A percentile compares a stretch with the other conserved stretches of the same genome.
Evolutionary conservation across 2,113 vertebrate species (phyloP).

Genomic region (Grammomys dolichurus): DNA sequence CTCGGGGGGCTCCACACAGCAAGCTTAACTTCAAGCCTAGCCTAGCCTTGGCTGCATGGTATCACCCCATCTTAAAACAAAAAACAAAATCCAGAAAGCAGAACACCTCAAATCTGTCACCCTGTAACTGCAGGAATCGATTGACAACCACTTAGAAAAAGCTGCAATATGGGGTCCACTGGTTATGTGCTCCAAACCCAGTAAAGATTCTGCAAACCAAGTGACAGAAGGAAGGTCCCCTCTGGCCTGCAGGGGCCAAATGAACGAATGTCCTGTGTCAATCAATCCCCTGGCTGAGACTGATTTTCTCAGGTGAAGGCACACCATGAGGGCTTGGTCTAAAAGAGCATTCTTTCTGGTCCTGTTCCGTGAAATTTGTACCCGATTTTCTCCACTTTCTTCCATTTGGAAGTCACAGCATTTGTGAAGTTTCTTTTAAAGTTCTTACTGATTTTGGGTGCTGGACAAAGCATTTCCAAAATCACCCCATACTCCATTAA

Average conservation of each 20-base stretch:
- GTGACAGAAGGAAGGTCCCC: not conserved
- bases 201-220: not conserved
- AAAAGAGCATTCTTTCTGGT: not conserved
- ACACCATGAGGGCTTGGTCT: not conserved
- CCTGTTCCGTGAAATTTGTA: too few relatives aligned
- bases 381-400: not conserved
- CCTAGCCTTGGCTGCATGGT: not conserved
- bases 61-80: not conserved
- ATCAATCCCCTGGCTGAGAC: not conserved
- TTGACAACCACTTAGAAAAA: not conserved
- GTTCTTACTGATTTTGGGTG: not conserved
- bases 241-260: not conserved
- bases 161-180: not conserved
- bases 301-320: not conserved
- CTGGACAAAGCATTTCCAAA: not conserved
- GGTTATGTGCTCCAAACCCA: not conserved
- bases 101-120: not conserved
- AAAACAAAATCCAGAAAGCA: not conserved
- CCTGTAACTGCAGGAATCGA: not conserved
- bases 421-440: not conserved
- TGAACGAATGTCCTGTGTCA: not conserved
- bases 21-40: not conserved
- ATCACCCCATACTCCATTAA: not conserved
- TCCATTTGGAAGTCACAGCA: not conserved
- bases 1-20: not conserved